Evolutionary conservation across 1,140 invertebrate species (phyloP), one percentile per base, ranked within the genome.

Genomic region (Neodiprion lecontei): DNA sequence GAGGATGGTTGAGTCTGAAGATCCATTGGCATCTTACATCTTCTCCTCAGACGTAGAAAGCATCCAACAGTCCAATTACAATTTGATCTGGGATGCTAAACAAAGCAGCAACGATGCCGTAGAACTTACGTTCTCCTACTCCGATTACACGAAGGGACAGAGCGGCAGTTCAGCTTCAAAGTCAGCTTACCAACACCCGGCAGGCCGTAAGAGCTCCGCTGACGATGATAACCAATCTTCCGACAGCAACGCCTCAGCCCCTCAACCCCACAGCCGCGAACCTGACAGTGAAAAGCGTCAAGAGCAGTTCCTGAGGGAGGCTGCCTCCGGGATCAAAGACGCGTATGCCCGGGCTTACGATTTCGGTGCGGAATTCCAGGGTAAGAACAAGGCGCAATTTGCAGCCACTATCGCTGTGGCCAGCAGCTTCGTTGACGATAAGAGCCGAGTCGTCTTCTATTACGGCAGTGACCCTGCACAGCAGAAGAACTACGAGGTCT

Each of bases 371-470:
- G 76, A 89, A 73, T 89, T 92, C 70, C 82, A 88, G 61, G 89
- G 89, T 14, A 76, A 88, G 12, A 81, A 88, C n/a, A 88, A 88
- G 17, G 76, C 74, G 11, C 77, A 89, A 69, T 90, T 89, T 73
- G 79, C 85, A 9, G 53, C 89, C 0, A 91, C 91, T 1, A 75
- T 86, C 7, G 91, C 90, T 68, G 74, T 84, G 17, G 89, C 88
- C 14, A 77, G 78, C 1, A 93, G 91, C 77, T 81, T 85, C 7
- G 88, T 91, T 7, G 90, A 92, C 74, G 78, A 85, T 0, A 91
- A 91, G 74, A 83, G 85, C 3, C 89, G 86, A 83, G 2, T 72
- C 88, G 72, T 91, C 83, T 75, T 88, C 79, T 83, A 14, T 5
- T 61, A 61, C 53, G 53, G 53, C 11, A 61, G 53, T 17, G 0